Percentiles rank a stretch among this genome's conserved stretches.
Conservation (phyloP, 2,888 invertebrate species). For the Oligia latruncula region DNA sequence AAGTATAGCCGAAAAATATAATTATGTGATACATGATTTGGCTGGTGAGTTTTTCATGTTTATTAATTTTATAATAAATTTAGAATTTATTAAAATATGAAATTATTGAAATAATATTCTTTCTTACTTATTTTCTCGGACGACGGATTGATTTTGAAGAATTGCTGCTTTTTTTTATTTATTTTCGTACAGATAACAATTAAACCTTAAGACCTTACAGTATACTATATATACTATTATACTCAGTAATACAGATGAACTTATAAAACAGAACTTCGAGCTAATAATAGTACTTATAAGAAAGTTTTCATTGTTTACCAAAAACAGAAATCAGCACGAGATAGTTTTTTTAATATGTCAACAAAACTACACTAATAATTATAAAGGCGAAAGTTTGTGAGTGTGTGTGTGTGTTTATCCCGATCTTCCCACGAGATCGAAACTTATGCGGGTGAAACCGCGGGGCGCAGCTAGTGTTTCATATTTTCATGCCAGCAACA, state of each 20-base stretch:
- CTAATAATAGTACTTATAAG: too few species aligned
- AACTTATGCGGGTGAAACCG: too few species aligned
- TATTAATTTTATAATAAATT: neutral
- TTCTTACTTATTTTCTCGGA: neutral
- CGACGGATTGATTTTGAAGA: neutral
- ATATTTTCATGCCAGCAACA: neutral
- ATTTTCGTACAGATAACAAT: neutral
- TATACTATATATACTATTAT: too few species aligned
- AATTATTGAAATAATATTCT: neutral
- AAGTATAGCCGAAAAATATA: conserved; percentile 61
- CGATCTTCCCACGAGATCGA: too few species aligned
- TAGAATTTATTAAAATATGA: neutral
- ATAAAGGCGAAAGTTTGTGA: too few species aligned
- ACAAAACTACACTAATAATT: too few species aligned
- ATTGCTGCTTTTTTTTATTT: neutral
- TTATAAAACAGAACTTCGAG: neutral
- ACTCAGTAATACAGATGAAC: neutral
- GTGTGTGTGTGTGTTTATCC: too few species aligned
- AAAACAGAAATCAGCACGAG: neutral
- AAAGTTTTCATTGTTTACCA: neutral
- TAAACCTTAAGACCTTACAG: neutral
- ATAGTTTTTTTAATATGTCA: neutral
- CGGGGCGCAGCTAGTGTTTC: too few species aligned
- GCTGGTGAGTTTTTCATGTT: conserved; percentile 66
- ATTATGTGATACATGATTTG: conserved; percentile 69